Base-by-base conservation (phyloP, 2,113 vertebrate species). In the Grammomys surdaster region DNA sequence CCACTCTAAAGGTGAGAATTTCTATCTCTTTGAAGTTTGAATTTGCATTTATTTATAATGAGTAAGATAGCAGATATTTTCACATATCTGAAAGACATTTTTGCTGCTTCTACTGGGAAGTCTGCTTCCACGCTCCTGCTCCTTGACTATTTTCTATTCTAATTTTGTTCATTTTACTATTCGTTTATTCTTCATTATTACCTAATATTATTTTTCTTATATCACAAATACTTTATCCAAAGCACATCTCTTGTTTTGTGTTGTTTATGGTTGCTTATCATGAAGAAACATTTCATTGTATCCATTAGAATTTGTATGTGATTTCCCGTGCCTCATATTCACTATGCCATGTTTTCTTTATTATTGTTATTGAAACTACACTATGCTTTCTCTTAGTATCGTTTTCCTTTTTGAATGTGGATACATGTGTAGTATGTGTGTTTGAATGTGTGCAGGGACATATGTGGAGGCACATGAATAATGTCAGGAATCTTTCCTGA, bases 41-140 rank as follows among this genome's bases (percentile, higher is more conserved):
- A 95, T 95, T 95, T 93, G 7, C 40, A 91, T 93, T 96, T 93
- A 93, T 89, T 89, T 94, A 20, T 95, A 94, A 96, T 95, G 48
- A 95, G 72, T 94, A n/a, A 95, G 54, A 60, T 56, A 87, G 5
- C 89, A 56, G 67, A 78, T 94, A 88, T 91, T 95, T 96, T 95
- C n/a, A 94, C 36, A 84, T 91, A 46, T 91, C 84, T 97, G 67
- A 94, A 96, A 89, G 40, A 86, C 11, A 73, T 54, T 96, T 91
- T 86, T 72, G 24, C 75, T 84, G 77, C n/a, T 89, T 54, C 87
- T 88, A 67, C 33, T 91, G 33, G 77, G 67, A 96, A 63, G 43
- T 67, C 19, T 89, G 5, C n/a, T 33, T 91, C 88, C 31, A 76
- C 81, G 46, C 51, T 92, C 31, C 93, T 81, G n/a, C 51, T 88